Base-by-base conservation (phyloP, 2,888 invertebrate genomes). In the Agrotis clavis region DNA sequence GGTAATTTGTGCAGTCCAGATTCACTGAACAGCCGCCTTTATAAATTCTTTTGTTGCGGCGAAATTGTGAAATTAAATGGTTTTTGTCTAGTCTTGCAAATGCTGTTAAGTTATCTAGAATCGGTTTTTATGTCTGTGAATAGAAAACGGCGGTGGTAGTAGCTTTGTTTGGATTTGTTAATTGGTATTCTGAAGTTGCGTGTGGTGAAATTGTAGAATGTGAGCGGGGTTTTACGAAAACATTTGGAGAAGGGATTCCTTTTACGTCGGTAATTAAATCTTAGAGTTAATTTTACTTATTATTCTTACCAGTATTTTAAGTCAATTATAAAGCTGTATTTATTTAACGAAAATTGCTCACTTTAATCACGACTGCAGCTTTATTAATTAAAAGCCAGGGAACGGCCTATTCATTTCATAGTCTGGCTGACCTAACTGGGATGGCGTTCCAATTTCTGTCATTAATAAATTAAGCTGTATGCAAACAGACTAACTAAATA, bases 1-100 rank as follows among this genome's bases (percentile, higher is more conserved):
- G 86, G 82, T 86, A 79, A 86, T 85, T 78, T 82, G 66, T 64
- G 35, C 63, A 77, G 47, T 48, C 59, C 65, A 73, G 47, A 77
- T 73, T 47, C 53, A 59, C 41, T 61, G 67, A 62, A 68, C 18
- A 71, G 61, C 67, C 66, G 47, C 73, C 57, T 54, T 54, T 66
- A 47, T 11, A 35, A 60, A 21, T 45, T 50, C 53, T 51, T 35
- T 54, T 64, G 66, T 60, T 71, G 81, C 57, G 14, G 56, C 25
- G 35, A 75, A 76, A 77, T 71, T 62, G 60, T 50, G 30, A 81
- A 60, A 77, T 81, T 81, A 57, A 51, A 62, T 18, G 61, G 61
- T 59, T 71, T 67, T 63, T 60, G 35, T 47, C 47, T 60, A 53
- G 25, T 2, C 21, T 30, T 50, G 47, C 61, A 48, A 64, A 75